Evolutionary conservation across 1,140 invertebrate species (phyloP), one percentile per base, ranked within the genome.

Genomic region (Dendrolimus kikuchii): DNA sequence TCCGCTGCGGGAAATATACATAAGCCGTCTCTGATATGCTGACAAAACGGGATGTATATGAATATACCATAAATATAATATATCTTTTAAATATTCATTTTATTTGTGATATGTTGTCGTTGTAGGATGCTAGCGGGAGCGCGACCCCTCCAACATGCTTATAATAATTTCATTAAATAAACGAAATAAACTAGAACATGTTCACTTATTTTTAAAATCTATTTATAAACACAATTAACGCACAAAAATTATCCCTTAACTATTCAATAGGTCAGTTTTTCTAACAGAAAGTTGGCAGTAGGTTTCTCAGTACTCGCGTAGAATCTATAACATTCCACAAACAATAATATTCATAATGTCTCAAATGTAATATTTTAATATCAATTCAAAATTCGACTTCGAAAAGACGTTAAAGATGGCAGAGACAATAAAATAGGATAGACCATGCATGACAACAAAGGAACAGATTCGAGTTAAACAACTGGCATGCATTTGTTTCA

Each of bases 251-350:
- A 78, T 80, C 62, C 66, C 77, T 79, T 78, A 83, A 72, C 62
- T 74, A 78, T 68, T 55, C 55, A 63, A 60, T 62, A 57, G 60
- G 64, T 71, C 66, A 72, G 68, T 69, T 74, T n/a, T 66, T 61
- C 62, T 77, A 77, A 81, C 68, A 80, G 71, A 82, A 80, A 80
- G 71, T 84, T 86, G 82, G 82, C 82, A 86, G 82, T 86, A 74
- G 71, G 62, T 72, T 55, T 46, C 72, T 84, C 80, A 82, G 79
- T 84, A 71, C 81, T 65, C 61, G 63, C 57, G 73, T 63, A 74
- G 71, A 74, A 67, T 69, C 23, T 23, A 51, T 9, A 38, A 23
- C 49, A 62, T 64, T 71, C 68, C 64, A 73, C 68, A 70, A 71
- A 23, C 23, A 23, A 23, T 23, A 23, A 23, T 23, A 23, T 23